These are phyloP conservation scores for Centroberyx gerrardi DNA, from an alignment of 2,797 vertebrate genomes.

Conservation along the genomic window DNA sequence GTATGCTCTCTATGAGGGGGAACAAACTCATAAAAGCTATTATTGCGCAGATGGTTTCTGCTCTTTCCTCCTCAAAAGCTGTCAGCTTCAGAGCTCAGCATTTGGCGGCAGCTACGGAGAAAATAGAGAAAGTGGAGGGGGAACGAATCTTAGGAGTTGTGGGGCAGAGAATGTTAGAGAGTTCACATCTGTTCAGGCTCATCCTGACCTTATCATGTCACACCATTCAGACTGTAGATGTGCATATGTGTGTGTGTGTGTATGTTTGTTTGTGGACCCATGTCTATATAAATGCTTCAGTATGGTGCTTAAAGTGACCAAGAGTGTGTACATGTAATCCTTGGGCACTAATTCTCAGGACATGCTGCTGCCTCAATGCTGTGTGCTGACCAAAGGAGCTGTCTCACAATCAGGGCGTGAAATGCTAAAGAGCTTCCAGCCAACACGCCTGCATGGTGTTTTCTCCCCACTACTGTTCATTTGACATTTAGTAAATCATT, in stretches of 20 bases:
- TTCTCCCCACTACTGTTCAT: constrained; percentile 82
- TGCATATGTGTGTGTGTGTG: background rate
- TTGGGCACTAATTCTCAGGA: constrained; percentile 55
- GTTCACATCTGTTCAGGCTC: constrained; percentile 44
- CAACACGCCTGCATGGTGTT: constrained; percentile 80
- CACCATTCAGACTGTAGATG: background rate
- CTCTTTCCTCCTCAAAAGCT: constrained; percentile 69
- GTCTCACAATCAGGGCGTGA: constrained; percentile 87
- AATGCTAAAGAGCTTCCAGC: constrained; percentile 86
- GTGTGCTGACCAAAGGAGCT: constrained; percentile 71
- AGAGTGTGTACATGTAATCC: constrained; percentile 45
- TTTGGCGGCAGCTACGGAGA: constrained; percentile 47
- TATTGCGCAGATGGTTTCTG: constrained; percentile 81
- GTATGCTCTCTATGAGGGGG: constrained; percentile 54
- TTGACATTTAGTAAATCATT: constrained; percentile 88
- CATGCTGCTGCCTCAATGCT: constrained; percentile 52
- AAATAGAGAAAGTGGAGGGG: constrained; percentile 24
- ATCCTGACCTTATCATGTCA: constrained; percentile 47
- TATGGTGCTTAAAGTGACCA: constrained; percentile 45
- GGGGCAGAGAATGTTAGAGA: constrained; percentile 13
- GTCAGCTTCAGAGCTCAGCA: constrained; percentile 51
- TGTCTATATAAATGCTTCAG: constrained; percentile 18
- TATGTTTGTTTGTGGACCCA: constrained; percentile 23
- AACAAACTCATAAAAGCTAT: constrained; percentile 78
- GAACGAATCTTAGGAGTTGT: constrained; percentile 1